Conservation (phyloP, 2,113 vertebrate species). For the Rattus rattus region DNA sequence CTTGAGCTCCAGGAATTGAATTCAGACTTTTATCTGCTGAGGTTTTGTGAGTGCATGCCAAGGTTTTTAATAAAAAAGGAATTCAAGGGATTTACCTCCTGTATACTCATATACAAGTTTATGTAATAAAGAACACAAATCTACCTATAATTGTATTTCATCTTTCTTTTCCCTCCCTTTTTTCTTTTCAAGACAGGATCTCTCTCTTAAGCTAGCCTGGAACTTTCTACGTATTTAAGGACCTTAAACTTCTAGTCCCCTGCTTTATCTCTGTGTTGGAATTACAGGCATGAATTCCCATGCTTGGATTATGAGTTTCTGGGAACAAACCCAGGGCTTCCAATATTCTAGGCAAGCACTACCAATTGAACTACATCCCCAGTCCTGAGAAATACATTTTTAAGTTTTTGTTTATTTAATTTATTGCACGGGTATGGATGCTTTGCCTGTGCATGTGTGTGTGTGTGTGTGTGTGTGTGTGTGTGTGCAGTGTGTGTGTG, state of each 20-base stretch:
- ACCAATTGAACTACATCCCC: not conserved
- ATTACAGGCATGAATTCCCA: not conserved
- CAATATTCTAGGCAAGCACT: not conserved
- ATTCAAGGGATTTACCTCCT: not conserved
- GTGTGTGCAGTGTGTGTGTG: too few species aligned
- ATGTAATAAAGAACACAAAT: not conserved
- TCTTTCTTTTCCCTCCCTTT: not conserved
- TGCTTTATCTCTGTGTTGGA: not conserved
- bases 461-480: not conserved
- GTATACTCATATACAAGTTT: not conserved
- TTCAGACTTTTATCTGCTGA: not conserved
- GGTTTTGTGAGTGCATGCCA: not conserved
- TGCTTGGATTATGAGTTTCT: not conserved
- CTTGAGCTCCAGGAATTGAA: not conserved
- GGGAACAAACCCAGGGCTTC: not conserved
- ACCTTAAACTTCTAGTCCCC: not conserved
- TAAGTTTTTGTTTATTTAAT: not conserved
- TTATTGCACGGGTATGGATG: not conserved
- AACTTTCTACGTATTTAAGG: not conserved
- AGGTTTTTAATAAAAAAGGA: slow-evolving; percentile 45
- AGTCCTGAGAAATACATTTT: not conserved
- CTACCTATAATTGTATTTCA: not conserved
- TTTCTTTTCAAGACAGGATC: not conserved
- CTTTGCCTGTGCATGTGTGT: not conserved
- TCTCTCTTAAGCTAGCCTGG: not conserved